phyloP scores from a whole-genome alignment of 2,113 vertebrate genomes.

The Uria lomvia region DNA sequence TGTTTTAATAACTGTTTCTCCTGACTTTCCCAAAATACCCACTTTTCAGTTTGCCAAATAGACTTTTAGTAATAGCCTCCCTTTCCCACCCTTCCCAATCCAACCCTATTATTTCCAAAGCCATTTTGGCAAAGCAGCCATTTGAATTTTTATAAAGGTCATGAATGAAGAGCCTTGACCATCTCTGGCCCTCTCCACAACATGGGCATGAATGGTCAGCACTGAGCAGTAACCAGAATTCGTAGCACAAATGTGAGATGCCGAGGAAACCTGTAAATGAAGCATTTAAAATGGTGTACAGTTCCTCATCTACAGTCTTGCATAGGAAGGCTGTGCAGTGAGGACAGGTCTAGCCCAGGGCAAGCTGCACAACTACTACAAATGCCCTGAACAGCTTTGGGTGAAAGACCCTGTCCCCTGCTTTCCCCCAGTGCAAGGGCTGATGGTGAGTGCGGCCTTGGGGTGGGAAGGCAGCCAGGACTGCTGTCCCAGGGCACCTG shows the following conservation, averaged over 20 bases:
- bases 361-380: neutral
- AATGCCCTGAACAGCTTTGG: neutral
- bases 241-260: neutral
- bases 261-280: neutral
- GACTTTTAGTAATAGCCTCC: neutral
- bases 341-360: neutral
- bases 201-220: neutral
- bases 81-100: neutral
- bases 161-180: neutral
- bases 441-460: rapidly evolving
- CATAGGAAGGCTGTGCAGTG: neutral
- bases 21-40: neutral
- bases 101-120: neutral
- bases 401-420: neutral
- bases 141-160: neutral
- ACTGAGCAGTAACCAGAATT: neutral
- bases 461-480: neutral
- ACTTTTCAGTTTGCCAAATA: neutral
- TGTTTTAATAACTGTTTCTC: neutral
- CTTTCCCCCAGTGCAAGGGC: neutral
- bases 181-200: neutral
- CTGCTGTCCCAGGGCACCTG: neutral
- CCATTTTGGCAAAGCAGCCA: neutral
- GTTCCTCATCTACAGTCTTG: neutral
- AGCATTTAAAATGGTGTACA: neutral